Base-by-base conservation (phyloP, 2,797 vertebrate species). In the Hipposideros larvatus region DNA sequence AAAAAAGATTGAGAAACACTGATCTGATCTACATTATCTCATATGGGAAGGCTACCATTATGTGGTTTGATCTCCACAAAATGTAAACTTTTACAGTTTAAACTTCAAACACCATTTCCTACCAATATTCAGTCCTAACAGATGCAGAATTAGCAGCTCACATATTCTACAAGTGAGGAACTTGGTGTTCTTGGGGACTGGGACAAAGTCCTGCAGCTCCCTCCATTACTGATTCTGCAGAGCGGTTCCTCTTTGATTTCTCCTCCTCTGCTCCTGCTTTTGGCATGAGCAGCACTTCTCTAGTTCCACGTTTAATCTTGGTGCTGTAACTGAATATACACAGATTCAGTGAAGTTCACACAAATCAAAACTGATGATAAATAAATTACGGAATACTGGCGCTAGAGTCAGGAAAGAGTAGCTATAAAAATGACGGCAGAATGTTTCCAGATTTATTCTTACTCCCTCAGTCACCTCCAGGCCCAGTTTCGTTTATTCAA, bases 31-130 rank as follows among this genome's bases (percentile, higher is more conserved):
- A 19, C 28, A 66, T 87, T 26, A 65, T 70, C 78, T 94, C 34
- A 90, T 18, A 68, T 59, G 82, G 87, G 28, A 88, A 84, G 26
- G 55, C 80, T 68, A 68, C 43, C n/a, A 75, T 31, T 37, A 68
- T 16, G 7, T 26, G 43, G 34, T 79, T 66, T 77, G 66, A 92
- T 75, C 73, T 26, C 59, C 55, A 92, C 4, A 22, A 74, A 93
- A 83, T 4, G 7, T 28, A 92, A 87, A 91, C n/a, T 73, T 96
- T 82, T 78, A 73, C 83, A 92, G n/a, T 37, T 90, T 84, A 94
- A 85, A 82, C 65, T 92, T 95, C 80, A 93, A 92, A 82, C 4
- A 22, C 90, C 91, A 94, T 94, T 84, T 89, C 59, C 31, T 85
- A 86, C 51, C 91, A 73, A 90, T 59, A 65, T 28, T 84, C 79